Conservation (phyloP, 2,113 vertebrate genomes). For the Oostethus manadensis region DNA sequence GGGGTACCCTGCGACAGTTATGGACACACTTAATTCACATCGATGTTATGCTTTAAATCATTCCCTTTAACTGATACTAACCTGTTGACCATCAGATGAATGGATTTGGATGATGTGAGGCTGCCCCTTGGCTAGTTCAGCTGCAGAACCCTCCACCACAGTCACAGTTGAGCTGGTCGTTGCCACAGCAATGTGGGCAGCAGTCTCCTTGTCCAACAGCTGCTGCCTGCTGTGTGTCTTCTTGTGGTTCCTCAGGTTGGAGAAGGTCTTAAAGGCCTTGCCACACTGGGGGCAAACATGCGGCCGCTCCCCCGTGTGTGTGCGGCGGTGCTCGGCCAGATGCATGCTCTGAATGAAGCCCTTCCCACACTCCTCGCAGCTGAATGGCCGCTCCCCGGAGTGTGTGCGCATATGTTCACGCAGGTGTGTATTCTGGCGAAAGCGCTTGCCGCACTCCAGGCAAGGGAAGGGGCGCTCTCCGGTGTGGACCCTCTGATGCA, state of each 20-base stretch:
- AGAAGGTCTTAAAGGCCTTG: constrained; percentile 85
- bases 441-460: constrained; percentile 82
- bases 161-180: constrained; percentile 36
- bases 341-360: constrained; percentile 88
- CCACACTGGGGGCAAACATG: constrained; percentile 77
- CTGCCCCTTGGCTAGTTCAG: constrained; percentile 54
- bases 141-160: constrained; percentile 43
- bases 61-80: constrained; percentile 12
- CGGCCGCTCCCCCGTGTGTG: constrained; percentile 81
- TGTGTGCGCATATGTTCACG: constrained; percentile 86
- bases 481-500: constrained; percentile 82
- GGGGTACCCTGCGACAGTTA: constrained; percentile 61
- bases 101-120: constrained; percentile 74
- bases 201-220: constrained; percentile 44
- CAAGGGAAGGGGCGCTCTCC: constrained; percentile 76
- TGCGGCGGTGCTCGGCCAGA: constrained; percentile 80
- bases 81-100: constrained; percentile 65
- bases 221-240: constrained; percentile 77
- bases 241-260: constrained; percentile 85
- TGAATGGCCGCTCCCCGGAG: constrained; percentile 80
- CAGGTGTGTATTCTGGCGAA: constrained; percentile 85
- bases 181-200: constrained; percentile 37
- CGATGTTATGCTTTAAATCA: background rate
- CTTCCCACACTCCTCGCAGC: constrained; percentile 81
- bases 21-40: background rate